Base-by-base conservation (phyloP, 2,888 invertebrate genomes). In the Nephrotoma flavescens region DNA sequence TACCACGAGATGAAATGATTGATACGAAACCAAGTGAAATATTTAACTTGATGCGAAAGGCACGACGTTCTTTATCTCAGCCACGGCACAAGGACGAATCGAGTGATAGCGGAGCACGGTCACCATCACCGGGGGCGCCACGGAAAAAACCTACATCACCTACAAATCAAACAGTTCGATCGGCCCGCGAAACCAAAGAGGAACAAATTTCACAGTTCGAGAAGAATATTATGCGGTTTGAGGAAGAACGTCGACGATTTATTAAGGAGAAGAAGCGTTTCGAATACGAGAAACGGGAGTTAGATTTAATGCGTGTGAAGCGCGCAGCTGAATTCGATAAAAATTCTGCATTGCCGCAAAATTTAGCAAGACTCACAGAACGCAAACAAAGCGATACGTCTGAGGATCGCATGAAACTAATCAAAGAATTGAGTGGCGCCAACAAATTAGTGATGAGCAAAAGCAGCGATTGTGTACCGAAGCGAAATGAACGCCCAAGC, bases 281-380 rank as follows among this genome's bases (percentile, higher is more conserved):
- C 41, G 93, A 93, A 90, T 92, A 92, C 83, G 92, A 94, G 87
- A 92, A 93, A 89, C 93, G 94, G 6, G 94, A 94, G 41, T 85
- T 88, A 31, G 91, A 91, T 87, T 90, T 90, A 87, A 42, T 90
- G 85, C 89, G 90, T 4, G 89, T 90, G 87, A 90, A 90, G 85
- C 91, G 91, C 87, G 86, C 91, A 83, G 91, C 91, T 87, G 89
- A 89, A 47, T 90, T 91, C 87, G 92, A 92, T 15, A 86, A 57
- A 42, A 52, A 86, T 57, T 3, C 19, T 47, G 71, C 71, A 31
- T 12, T 71, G n/a, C 71, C 71, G 7, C 4, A 3, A n/a, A 85
- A 44, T 42, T 85, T 85, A 85, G 3, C 19, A 7, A 42, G 19
- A 41, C 4, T 85, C 4, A 85, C 85, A n/a, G 86, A 86, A 15